These are phyloP conservation scores for Sus scrofa DNA, from an alignment of 2,113 vertebrate species.

Conservation along the genomic window T2T-Sscrofa CM000821.6:63819001-63819500, in stretches of 20 bases:
- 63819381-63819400: neutral
- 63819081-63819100: neutral
- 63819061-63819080: neutral
- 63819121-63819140: neutral
- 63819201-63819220: neutral
- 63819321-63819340: neutral
- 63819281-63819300: neutral
- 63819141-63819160: neutral
- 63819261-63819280: neutral
- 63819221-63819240: neutral
- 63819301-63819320: neutral
- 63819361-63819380: neutral
- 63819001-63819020: neutral
- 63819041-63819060: neutral
- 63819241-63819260: neutral
- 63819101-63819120: neutral
- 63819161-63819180: neutral
- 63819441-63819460: neutral
- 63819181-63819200: neutral
- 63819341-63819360: neutral
- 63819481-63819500: neutral
- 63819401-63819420: neutral
- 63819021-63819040: neutral
- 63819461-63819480: neutral
- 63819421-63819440: neutral